Percentiles rank a stretch among this genome's conserved stretches.
These are phyloP conservation scores for Paramisgurnus dabryanus DNA, from an alignment of 2,113 vertebrate species.

Conservation along the genomic window DNA sequence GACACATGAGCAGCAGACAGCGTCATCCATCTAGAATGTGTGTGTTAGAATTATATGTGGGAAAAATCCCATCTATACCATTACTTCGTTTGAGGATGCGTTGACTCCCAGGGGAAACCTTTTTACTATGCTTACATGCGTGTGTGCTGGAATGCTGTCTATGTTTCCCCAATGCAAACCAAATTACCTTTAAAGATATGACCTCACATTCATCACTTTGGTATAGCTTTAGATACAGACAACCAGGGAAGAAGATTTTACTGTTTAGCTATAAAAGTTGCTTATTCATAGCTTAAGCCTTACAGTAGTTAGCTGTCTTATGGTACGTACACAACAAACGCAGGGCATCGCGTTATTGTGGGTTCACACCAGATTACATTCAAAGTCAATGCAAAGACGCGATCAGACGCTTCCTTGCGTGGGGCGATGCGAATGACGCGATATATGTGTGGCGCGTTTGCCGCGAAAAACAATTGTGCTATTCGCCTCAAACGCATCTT, in stretches of 20 bases:
- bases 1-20: conserved; percentile 49
- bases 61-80: conserved; percentile 8
- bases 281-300: background rate
- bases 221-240: background rate
- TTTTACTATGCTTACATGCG: background rate
- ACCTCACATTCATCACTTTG: conserved; percentile 29
- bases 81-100: conserved; percentile 5
- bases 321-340: too few species aligned
- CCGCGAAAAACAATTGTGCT: too few species aligned
- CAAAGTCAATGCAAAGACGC: too few species aligned
- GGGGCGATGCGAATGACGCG: too few species aligned
- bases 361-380: too few species aligned
- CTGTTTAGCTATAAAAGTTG: background rate
- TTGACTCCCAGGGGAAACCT: conserved; percentile 23
- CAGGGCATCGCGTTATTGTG: too few species aligned
- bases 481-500: too few species aligned
- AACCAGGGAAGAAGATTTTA: background rate
- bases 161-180: conserved; percentile 5
- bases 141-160: conserved; percentile 17
- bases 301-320: too few species aligned
- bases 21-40: conserved; percentile 44
- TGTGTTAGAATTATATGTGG: conserved; percentile 34
- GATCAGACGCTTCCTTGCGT: too few species aligned
- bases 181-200: conserved; percentile 8
- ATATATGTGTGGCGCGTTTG: too few species aligned